A percentile compares a stretch with the other conserved stretches of the same genome.
phyloP scores from a whole-genome alignment of 2,113 vertebrate species.

The Otis tarda region DNA sequence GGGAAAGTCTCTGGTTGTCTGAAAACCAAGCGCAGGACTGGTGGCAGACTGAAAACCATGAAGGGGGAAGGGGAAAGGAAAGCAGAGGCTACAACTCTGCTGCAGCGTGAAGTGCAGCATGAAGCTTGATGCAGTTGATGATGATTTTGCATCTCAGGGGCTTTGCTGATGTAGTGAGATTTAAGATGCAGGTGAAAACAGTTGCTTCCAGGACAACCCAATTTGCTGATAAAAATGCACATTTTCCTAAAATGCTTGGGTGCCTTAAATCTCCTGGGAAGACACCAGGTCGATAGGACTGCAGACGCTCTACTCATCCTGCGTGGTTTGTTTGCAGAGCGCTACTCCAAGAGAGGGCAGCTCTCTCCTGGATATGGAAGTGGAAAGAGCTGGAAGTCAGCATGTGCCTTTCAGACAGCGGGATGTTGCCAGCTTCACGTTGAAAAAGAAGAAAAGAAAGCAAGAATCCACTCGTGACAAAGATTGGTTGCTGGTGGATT shows the following conservation, averaged over 20 bases:
- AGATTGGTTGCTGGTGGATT: not conserved
- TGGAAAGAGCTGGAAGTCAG: not conserved
- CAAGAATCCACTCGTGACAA: not conserved
- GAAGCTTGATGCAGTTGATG: not conserved
- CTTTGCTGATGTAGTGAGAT: not conserved
- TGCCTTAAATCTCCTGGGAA: not conserved
- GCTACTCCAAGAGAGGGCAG: not conserved
- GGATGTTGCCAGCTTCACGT: not conserved
- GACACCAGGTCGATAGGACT: accelerated
- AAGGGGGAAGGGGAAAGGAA: not conserved
- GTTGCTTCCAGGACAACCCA: not conserved
- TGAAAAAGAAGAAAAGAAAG: not conserved
- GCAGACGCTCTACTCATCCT: accelerated
- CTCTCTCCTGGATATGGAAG: not conserved
- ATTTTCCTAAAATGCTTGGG: not conserved
- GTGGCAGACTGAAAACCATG: not conserved
- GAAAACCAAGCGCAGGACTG: not conserved
- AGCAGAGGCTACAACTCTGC: not conserved
- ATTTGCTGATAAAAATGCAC: not conserved
- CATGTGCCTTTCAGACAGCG: not conserved
- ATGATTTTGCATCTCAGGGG: not conserved
- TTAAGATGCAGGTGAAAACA: not conserved
- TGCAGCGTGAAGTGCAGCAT: not conserved
- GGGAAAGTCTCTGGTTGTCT: not conserved
- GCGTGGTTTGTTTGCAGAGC: not conserved